These are phyloP conservation scores for Danionella dracula DNA, from an alignment of 2,797 vertebrate genomes.

Conservation along the genomic window DNA sequence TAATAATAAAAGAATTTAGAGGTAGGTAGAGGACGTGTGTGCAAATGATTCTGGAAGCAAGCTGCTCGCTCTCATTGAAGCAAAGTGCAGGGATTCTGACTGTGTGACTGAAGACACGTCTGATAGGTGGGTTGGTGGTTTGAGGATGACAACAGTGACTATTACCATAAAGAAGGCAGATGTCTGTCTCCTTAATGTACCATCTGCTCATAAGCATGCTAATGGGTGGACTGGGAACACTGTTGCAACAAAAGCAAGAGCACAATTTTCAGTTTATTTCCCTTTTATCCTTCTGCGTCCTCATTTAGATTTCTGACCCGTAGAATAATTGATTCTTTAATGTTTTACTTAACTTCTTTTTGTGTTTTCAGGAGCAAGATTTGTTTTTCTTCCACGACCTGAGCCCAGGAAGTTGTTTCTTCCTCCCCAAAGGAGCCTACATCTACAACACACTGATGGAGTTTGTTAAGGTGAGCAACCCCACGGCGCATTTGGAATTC, in stretches of 20 bases:
- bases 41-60: constrained; percentile 8
- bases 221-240: constrained; percentile 33
- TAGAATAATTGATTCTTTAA: neutral
- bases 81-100: constrained; percentile 2
- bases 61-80: constrained; percentile 20
- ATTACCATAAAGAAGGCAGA: constrained; percentile 41
- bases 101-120: constrained; percentile 23
- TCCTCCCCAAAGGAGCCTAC: constrained; percentile 92
- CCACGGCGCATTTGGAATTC: neutral
- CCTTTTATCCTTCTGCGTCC: neutral
- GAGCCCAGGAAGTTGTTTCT: constrained; percentile 97
- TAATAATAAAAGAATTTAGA: no score
- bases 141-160: neutral
- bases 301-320: neutral
- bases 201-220: constrained; percentile 41
- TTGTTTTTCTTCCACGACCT: constrained; percentile 98
- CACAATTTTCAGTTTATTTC: constrained; percentile 31
- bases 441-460: constrained; percentile 89
- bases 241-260: constrained; percentile 37
- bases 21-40: neutral
- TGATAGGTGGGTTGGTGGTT: constrained; percentile 12
- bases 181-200: constrained; percentile 44
- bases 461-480: constrained; percentile 87
- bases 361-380: constrained; percentile 83
- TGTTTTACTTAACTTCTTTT: constrained; percentile 7